Percentiles rank a stretch among this genome's conserved stretches.
These are phyloP conservation scores for Rapana venosa DNA, from an alignment of 2,888 invertebrate species.

Conservation along the genomic window DNA sequence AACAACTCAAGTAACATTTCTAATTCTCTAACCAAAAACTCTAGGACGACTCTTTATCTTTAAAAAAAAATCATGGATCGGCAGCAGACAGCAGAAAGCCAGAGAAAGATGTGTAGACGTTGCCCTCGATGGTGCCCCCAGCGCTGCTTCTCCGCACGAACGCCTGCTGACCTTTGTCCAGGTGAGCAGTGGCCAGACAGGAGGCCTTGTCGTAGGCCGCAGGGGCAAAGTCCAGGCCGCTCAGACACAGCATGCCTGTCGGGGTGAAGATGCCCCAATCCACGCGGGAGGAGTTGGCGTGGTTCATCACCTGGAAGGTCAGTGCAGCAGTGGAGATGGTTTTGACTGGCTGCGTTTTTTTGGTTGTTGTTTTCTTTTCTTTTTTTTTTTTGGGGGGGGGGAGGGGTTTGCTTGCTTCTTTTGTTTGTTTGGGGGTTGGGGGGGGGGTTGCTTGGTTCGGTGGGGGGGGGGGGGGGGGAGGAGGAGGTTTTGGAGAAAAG, in stretches of 20 bases:
- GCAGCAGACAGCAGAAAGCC: not conserved
- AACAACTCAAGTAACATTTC: too few species aligned
- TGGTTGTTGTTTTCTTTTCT: not conserved
- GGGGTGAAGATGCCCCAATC: conserved; percentile 5
- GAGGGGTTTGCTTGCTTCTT: too few species aligned
- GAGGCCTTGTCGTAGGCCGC: not conserved
- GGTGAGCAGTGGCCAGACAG: not conserved
- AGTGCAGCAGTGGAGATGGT: too few species aligned
- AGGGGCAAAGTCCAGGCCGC: not conserved
- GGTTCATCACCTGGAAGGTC: conserved; percentile 5
- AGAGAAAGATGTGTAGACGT: conserved; percentile 11
- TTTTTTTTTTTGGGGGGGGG: too few species aligned
- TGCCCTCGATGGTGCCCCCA: not conserved
- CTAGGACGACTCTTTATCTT: too few species aligned
- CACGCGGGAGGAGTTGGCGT: not conserved
- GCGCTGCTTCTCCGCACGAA: not conserved
- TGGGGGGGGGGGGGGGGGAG: not conserved
- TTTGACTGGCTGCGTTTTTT: not conserved
- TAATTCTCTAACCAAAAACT: too few species aligned
- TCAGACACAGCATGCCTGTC: not conserved
- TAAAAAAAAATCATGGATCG: not conserved
- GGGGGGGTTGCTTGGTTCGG: too few species aligned
- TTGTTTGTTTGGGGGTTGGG: not conserved
- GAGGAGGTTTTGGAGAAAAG: too few species aligned
- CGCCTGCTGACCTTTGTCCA: not conserved